Evolutionary conservation across 1,140 invertebrate genomes (phyloP).

Genomic region (Aphidius gifuensis): DNA sequence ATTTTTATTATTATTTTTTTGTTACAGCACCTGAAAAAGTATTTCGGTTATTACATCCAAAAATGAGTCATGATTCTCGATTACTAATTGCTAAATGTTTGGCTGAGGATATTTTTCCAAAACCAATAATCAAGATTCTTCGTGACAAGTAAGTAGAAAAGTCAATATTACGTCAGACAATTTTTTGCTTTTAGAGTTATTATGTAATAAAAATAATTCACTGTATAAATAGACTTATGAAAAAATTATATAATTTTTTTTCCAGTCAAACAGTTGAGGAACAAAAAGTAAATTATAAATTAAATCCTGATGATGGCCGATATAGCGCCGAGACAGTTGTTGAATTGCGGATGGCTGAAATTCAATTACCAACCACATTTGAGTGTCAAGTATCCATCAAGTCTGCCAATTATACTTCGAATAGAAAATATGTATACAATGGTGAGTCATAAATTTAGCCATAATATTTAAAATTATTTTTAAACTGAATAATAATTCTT

Average conservation of each 20-base stretch:
- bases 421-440: slow-evolving; percentile 61
- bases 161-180: too few relatives aligned
- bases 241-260: slow-evolving; percentile 19
- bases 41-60: slow-evolving; percentile 37
- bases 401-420: slow-evolving; percentile 62
- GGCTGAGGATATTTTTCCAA: slow-evolving; percentile 42
- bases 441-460: slow-evolving; percentile 30
- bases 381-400: slow-evolving; percentile 63
- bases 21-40: slow-evolving; percentile 39
- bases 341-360: slow-evolving; percentile 55
- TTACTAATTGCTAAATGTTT: slow-evolving; percentile 38
- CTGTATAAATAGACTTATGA: neutral
- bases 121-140: slow-evolving; percentile 39
- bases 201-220: neutral
- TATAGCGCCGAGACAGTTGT: slow-evolving; percentile 36
- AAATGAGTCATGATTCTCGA: slow-evolving; percentile 35
- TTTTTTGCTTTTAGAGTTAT: too few relatives aligned
- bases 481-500: neutral
- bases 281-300: slow-evolving; percentile 33
- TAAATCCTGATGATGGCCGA: slow-evolving; percentile 41
- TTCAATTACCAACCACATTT: slow-evolving; percentile 62
- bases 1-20: too few relatives aligned
- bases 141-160: slow-evolving; percentile 37
- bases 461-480: neutral
- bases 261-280: slow-evolving; percentile 33